Evolutionary conservation across 2,113 vertebrate genomes (phyloP).

Genomic region (Bujurquina vittata): DNA sequence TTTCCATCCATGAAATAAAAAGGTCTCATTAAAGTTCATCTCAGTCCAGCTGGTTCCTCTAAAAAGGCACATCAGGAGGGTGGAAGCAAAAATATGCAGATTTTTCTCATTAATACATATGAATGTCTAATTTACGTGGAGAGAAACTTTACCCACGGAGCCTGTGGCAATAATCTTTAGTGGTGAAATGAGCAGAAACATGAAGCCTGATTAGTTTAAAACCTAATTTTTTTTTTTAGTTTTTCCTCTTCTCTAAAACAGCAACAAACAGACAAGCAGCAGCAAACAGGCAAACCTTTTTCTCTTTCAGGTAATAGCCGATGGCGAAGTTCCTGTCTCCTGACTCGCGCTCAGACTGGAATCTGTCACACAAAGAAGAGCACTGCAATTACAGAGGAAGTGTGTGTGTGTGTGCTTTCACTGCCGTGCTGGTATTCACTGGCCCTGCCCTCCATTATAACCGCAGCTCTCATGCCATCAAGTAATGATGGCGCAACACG

Average conservation of each 20-base stretch:
- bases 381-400: constrained; percentile 14
- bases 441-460: background rate
- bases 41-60: background rate
- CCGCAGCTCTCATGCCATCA: background rate
- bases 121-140: background rate
- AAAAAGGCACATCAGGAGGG: background rate
- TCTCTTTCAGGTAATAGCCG: constrained; percentile 98
- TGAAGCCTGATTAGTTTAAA: rapidly evolving
- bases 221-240: background rate
- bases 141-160: background rate
- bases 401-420: background rate
- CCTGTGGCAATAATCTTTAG: background rate
- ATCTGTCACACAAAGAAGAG: constrained; percentile 81
- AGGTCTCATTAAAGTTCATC: no score
- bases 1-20: background rate
- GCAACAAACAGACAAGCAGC: background rate
- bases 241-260: background rate
- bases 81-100: background rate
- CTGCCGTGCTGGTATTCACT: constrained; percentile 1
- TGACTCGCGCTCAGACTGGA: constrained; percentile 97
- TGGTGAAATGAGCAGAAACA: background rate
- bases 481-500: constrained; percentile 36
- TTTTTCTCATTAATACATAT: background rate
- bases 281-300: constrained; percentile 85
- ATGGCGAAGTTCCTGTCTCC: constrained; percentile 98